Evolutionary conservation across 2,797 vertebrate genomes (phyloP).

Genomic region (Falco naumanni): DNA sequence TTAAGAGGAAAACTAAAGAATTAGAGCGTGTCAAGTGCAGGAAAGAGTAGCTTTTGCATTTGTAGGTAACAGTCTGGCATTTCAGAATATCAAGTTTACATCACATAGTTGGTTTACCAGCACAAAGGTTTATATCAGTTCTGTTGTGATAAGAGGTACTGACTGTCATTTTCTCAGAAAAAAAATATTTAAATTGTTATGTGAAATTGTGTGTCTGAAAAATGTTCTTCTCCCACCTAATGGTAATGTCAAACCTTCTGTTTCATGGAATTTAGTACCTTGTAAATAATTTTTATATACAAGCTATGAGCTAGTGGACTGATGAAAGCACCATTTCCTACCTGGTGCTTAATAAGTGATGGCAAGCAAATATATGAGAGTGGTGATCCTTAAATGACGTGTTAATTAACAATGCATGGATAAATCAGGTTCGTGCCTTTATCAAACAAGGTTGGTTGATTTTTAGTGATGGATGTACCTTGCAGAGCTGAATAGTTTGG

Average conservation of each 20-base stretch:
- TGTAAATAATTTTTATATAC: not conserved
- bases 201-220: slow-evolving; percentile 30
- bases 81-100: not conserved
- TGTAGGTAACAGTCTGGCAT: slow-evolving; percentile 32
- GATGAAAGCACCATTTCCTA: not conserved
- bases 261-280: not conserved
- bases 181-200: slow-evolving; percentile 44
- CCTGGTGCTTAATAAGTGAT: not conserved
- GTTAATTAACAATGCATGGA: not conserved
- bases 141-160: slow-evolving; percentile 48
- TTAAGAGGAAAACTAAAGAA: slow-evolving; percentile 52
- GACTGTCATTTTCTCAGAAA: slow-evolving; percentile 50
- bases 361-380: not conserved
- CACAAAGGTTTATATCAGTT: slow-evolving; percentile 24
- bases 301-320: not conserved
- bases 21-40: slow-evolving; percentile 24
- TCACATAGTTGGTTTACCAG: slow-evolving; percentile 15
- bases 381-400: not conserved
- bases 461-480: not conserved
- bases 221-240: not conserved
- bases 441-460: not conserved
- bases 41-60: slow-evolving; percentile 62
- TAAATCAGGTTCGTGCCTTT: not conserved
- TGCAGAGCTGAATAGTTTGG: not conserved
- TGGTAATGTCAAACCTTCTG: not conserved